Base-by-base conservation (phyloP, 2,888 invertebrate species). In the Andrena marginata region DNA sequence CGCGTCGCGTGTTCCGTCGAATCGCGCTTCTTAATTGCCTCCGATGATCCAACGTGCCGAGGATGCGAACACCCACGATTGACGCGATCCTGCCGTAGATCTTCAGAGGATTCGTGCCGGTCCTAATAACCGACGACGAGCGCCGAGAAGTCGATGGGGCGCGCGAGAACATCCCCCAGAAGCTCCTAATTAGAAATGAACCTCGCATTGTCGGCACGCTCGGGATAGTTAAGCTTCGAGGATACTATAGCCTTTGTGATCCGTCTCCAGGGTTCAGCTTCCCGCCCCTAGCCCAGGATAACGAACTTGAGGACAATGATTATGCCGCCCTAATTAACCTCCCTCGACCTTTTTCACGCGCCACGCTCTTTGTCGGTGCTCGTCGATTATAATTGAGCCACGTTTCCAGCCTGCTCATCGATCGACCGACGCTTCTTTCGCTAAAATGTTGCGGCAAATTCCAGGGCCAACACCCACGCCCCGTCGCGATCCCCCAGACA, bases 271-370 rank as follows among this genome's bases (percentile, higher is more conserved):
- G 13, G 42, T 42, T 42, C 13, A 13, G 42, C 42, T 16, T 42
- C 56, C 26, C 26, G 4, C 16, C 31, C 33, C 49, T 23, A 4
- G n/a, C 6, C 2, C 8, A 31, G 64, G 72, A 64, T 77, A 77
- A 77, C 64, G 80, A 80, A 80, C 71, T 80, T 56, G 71, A 56
- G 67, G 26, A 67, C 65, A 62, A 71, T 62, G 60, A 78, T 77
- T 78, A 69, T 67, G 23, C 60, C 71, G 65, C 20, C 33, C 80
- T 67, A 78, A 78, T 80, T 80, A 80, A 80, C 78, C 63, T 33
- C 42, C 29, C 62, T 13, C 31, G 69, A 49, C 33, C 29, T 70
- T 77, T 77, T 62, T 60, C 77, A 49, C 49, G 42, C 73, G 60
- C n/a, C 68, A 20, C 23, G 54, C 35, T 54, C 42, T 51, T 29